Base-by-base conservation (phyloP, 2,888 invertebrate species). In the Xestia xanthographa region DNA sequence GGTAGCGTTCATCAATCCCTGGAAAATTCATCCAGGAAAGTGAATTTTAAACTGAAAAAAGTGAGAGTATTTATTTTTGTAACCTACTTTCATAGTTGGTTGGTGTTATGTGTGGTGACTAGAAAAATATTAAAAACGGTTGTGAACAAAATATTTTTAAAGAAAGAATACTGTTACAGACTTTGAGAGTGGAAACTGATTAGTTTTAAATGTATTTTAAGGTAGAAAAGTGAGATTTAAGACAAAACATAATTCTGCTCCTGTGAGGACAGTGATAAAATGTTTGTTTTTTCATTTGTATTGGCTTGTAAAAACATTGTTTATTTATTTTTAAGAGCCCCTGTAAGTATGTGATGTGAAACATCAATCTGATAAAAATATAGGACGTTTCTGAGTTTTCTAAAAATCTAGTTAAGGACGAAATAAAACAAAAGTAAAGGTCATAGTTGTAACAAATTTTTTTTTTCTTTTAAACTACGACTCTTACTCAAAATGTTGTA, bases 1-100 rank as follows among this genome's bases (percentile, higher is more conserved):
- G 84, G 77, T 85, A 88, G 83, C 85, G 29, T 12, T 80, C 87
- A 80, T 45, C 20, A 5, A 62, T 14, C 12, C 75, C 87, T 86
- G 87, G 85, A 56, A 14, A 22, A 26, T 56, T 48, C 0, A 11
- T 65, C 77, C 80, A 78, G 71, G 80, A 83, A 67, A 87, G 79
- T 65, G 77, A 68, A 50, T 78, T 83, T 50, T 68, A 69, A 75
- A 76, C 41, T 66, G 34, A 65, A 69, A 72, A 45, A n/a, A 43
- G 38, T 65, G 48, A 26, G 6, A 66, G 22, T 17, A 17, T 65
- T 34, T 34, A 60, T 72, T 72, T 73, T 38, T 79, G 22, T 22
- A 45, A 66, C 22, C 1, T 34, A 5, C 63, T 63, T 34, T 41
- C 2, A 20, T 6, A 43, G 20, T 41, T 45, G 29, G 17, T 45